These are phyloP conservation scores for Clarias platycephalus DNA, from an alignment of 2,797 vertebrate genomes.

Conservation along the genomic window DNA sequence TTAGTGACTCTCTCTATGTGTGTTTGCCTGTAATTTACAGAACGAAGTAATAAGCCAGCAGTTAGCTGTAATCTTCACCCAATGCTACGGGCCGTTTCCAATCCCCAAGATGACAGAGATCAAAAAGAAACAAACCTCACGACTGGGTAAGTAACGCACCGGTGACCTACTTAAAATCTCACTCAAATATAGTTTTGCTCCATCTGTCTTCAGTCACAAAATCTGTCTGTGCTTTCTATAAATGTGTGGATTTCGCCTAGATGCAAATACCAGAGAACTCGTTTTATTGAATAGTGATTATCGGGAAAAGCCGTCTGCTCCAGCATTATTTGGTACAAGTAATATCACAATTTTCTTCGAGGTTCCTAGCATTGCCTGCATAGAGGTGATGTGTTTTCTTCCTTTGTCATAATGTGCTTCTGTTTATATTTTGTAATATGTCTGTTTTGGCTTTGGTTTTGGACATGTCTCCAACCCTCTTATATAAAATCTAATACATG, in stretches of 20 bases:
- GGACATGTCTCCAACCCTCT: neutral
- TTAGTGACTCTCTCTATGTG: slow-evolving; percentile 16
- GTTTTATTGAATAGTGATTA: neutral
- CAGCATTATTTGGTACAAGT: neutral
- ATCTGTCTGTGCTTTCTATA: neutral
- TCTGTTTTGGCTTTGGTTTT: neutral
- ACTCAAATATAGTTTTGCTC: slow-evolving; percentile 6
- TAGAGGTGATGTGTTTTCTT: neutral
- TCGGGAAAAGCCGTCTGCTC: neutral
- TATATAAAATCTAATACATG: neutral
- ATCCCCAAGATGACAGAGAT: slow-evolving; percentile 81
- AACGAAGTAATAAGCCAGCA: slow-evolving; percentile 81
- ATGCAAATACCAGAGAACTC: neutral
- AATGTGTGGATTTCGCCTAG: neutral
- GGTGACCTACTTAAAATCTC: slow-evolving; percentile 15
- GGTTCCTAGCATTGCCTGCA: neutral
- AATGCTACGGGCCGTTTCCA: slow-evolving; percentile 82
- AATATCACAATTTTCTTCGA: neutral
- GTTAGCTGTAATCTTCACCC: slow-evolving; percentile 80
- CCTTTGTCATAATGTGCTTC: neutral
- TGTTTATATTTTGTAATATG: neutral
- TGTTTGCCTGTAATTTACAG: slow-evolving; percentile 64
- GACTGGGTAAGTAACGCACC: slow-evolving; percentile 68
- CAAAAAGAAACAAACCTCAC: slow-evolving; percentile 77
- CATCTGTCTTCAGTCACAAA: neutral